Percentiles rank a stretch among this genome's conserved stretches.
Conservation (phyloP, 2,888 invertebrate genomes). For the Ellobium chinense region DNA sequence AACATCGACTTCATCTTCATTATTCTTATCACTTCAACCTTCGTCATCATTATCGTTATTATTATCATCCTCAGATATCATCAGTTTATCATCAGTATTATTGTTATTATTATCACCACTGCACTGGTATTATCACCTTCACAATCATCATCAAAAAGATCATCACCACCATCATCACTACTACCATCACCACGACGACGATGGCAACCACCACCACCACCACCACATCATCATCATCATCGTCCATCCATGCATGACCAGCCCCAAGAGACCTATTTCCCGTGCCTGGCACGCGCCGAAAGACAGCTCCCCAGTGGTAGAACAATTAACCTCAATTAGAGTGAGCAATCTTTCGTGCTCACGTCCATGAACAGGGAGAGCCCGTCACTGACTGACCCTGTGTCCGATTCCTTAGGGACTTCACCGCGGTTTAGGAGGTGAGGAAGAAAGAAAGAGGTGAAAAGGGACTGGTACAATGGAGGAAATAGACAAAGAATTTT, state of each 20-base stretch:
- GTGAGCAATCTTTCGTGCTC: background rate
- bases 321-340: slow-evolving; percentile 16
- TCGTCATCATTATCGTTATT: background rate
- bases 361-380: background rate
- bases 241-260: background rate
- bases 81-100: too few relatives aligned
- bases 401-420: too few relatives aligned
- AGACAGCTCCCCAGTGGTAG: background rate
- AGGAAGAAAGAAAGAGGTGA: too few relatives aligned
- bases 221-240: background rate
- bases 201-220: background rate
- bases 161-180: background rate
- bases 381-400: too few relatives aligned
- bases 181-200: background rate
- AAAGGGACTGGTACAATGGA: too few relatives aligned
- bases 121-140: background rate
- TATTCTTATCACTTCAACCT: background rate
- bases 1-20: background rate
- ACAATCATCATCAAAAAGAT: background rate
- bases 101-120: background rate
- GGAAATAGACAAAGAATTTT: too few relatives aligned
- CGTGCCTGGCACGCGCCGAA: slow-evolving; percentile 2
- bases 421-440: too few relatives aligned
- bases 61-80: background rate
- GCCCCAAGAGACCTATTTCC: background rate